Evolutionary conservation across 2,888 invertebrate genomes (phyloP).

Genomic region (Perizoma affinitatum): DNA sequence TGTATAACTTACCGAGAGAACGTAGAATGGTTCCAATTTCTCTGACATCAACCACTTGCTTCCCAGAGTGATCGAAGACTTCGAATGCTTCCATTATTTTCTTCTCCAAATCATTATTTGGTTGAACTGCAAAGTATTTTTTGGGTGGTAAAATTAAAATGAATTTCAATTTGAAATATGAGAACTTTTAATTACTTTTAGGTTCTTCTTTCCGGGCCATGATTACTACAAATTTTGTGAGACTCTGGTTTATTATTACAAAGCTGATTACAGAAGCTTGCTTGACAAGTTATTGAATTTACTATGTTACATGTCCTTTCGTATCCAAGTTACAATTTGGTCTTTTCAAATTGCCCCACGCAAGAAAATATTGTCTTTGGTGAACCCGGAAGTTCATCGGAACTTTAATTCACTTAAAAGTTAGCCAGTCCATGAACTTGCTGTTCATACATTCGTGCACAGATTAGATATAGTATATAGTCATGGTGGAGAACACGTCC

Average conservation of each 20-base stretch:
- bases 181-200: slow-evolving; percentile 54
- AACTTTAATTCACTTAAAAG: neutral
- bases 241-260: slow-evolving; percentile 52
- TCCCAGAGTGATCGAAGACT: slow-evolving; percentile 95
- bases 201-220: slow-evolving; percentile 72
- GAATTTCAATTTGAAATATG: too few species aligned
- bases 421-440: too few species aligned
- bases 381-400: neutral
- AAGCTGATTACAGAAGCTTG: slow-evolving; percentile 9
- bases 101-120: slow-evolving; percentile 89
- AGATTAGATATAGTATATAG: too few species aligned
- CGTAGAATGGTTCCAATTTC: slow-evolving; percentile 96
- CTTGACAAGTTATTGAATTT: slow-evolving; percentile 10
- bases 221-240: slow-evolving; percentile 45
- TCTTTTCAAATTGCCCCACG: slow-evolving; percentile 2
- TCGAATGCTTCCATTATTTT: slow-evolving; percentile 94
- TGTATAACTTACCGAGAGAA: slow-evolving; percentile 88
- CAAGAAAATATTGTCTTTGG: too few species aligned
- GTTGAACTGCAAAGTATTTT: slow-evolving; percentile 65
- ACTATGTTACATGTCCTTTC: slow-evolving; percentile 3
- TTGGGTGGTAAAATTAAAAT: neutral
- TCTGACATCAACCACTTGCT: slow-evolving; percentile 94
- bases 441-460: too few species aligned
- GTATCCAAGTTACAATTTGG: slow-evolving; percentile 28
- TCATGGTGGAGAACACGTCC: too few species aligned